Evolutionary conservation across 2,888 invertebrate genomes (phyloP).

Genomic region (Seira musarum): DNA sequence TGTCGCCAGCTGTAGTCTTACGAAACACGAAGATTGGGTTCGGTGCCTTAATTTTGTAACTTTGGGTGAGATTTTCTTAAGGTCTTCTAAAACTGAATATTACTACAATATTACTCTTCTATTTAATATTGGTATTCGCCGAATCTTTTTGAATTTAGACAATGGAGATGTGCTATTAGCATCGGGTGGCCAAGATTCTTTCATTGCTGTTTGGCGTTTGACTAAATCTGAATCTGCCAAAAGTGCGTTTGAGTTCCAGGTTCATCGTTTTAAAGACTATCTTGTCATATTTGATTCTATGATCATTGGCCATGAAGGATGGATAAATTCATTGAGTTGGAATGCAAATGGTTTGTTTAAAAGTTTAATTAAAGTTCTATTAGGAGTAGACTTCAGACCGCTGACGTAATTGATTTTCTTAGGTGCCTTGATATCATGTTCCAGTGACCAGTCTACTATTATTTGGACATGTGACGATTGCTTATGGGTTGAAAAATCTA

Average conservation of each 20-base stretch:
- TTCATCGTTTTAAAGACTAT: constrained; percentile 61
- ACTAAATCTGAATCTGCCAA: constrained; percentile 52
- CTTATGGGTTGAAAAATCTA: constrained; percentile 86
- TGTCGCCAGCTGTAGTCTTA: constrained; percentile 42
- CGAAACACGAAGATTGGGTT: constrained; percentile 69
- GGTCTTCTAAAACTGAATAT: not conserved
- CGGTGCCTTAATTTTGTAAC: constrained; percentile 64
- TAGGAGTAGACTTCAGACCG: no score
- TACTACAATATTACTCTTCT: no score
- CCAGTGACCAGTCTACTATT: constrained; percentile 93
- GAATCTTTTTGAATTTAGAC: constrained; percentile 31
- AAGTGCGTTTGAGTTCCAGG: constrained; percentile 67
- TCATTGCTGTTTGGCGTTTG: constrained; percentile 67
- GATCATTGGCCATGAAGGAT: constrained; percentile 69
- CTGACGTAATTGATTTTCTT: no score
- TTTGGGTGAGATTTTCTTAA: constrained; percentile 50
- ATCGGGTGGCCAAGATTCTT: constrained; percentile 68
- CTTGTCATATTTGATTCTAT: constrained; percentile 68
- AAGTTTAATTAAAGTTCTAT: no score
- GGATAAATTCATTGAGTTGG: constrained; percentile 68
- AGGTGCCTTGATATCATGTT: constrained; percentile 82
- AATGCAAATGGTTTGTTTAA: constrained; percentile 55
- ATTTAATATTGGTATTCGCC: no score
- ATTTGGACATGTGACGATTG: constrained; percentile 84
- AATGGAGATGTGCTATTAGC: constrained; percentile 64